Percentiles rank a stretch among this genome's conserved stretches.
Evolutionary conservation across 1,140 invertebrate genomes (phyloP).

Genomic region (Thrips palmi): DNA sequence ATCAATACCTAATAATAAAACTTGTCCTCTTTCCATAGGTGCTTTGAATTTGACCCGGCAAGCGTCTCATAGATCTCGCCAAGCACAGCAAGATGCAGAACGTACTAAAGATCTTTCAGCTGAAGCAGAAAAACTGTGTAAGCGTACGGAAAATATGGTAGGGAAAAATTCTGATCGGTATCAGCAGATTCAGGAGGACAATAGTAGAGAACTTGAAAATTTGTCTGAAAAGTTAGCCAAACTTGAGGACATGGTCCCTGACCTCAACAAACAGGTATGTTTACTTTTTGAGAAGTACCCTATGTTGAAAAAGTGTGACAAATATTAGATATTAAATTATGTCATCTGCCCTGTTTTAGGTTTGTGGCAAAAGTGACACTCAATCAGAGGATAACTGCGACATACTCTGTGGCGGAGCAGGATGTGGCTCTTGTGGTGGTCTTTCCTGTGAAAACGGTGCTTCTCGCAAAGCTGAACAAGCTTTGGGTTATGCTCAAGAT

Average conservation of each 20-base stretch:
- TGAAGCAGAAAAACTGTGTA: slow-evolving; percentile 64
- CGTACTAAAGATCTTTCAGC: slow-evolving; percentile 28
- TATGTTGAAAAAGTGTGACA: slow-evolving; percentile 1
- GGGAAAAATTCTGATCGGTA: slow-evolving; percentile 47
- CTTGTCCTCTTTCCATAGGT: too few relatives aligned
- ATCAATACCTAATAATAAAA: too few relatives aligned
- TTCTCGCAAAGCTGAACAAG: slow-evolving; percentile 65
- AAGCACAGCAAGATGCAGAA: slow-evolving; percentile 43
- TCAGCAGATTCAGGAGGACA: slow-evolving; percentile 45
- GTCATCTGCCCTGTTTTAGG: slow-evolving; percentile 26
- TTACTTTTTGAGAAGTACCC: slow-evolving; percentile 1
- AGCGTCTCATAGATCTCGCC: slow-evolving; percentile 48
- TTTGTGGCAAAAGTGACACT: slow-evolving; percentile 80
- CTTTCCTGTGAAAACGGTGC: slow-evolving; percentile 78
- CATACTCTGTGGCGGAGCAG: slow-evolving; percentile 78
- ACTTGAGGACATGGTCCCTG: slow-evolving; percentile 55
- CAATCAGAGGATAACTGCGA: slow-evolving; percentile 79
- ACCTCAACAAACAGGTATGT: slow-evolving; percentile 52
- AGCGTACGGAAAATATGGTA: slow-evolving; percentile 62
- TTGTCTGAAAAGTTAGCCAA: slow-evolving; percentile 43
- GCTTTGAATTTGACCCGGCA: slow-evolving; percentile 76
- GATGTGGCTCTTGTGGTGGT: slow-evolving; percentile 78
- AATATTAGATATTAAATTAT: neutral
- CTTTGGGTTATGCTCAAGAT: slow-evolving; percentile 65
- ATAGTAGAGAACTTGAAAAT: slow-evolving; percentile 41